Evolutionary conservation across 2,888 invertebrate genomes (phyloP), one percentile per base, ranked within the genome.

Genomic region (Nomada fucata): DNA sequence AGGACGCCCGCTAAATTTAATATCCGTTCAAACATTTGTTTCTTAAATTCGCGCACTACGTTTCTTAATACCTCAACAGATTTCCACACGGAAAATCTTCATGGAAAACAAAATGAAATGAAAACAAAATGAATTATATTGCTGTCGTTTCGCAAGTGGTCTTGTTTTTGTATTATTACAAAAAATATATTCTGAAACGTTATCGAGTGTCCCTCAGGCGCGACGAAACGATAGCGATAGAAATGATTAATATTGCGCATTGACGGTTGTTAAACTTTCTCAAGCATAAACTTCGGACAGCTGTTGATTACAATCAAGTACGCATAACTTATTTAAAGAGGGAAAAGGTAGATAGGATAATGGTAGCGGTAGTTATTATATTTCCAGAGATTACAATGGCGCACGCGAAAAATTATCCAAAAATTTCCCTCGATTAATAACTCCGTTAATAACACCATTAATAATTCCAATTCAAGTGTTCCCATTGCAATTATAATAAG

Each of bases 1-100:
- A 26, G 20, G 36, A 42, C 20, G 10, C 9, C 36, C 63, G 76
- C 47, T 23, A 70, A 55, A 50, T 76, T 71, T 29, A 64, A 76
- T 50, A 42, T 13, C 4, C 13, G 2, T 50, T 55, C n/a, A 29
- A 29, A 0, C 1, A 11, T 36, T 52, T 11, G 7, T 18, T 42
- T 7, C 2, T 2, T 4, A n/a, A 26, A 11, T 11, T n/a, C 13
- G 15, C 7, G 11, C 26, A 18, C 36, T 18, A 10, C 9, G 44
- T 53, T 47, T 74, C 0, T 18, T 13, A 74, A 67, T 59, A 18
- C 5, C 52, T 52, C 7, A 1, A 15, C 47, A 10, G 20, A n/a
- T 52, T 18, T 23, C 67, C 23, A 42, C 3, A 9, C 1, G 9
- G 13, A 10, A 26, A 5, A 13, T 42, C 11, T 18, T 23, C 47